These are phyloP conservation scores for Morone chrysops DNA, from an alignment of 2,113 vertebrate species.

Conservation along the genomic window DNA sequence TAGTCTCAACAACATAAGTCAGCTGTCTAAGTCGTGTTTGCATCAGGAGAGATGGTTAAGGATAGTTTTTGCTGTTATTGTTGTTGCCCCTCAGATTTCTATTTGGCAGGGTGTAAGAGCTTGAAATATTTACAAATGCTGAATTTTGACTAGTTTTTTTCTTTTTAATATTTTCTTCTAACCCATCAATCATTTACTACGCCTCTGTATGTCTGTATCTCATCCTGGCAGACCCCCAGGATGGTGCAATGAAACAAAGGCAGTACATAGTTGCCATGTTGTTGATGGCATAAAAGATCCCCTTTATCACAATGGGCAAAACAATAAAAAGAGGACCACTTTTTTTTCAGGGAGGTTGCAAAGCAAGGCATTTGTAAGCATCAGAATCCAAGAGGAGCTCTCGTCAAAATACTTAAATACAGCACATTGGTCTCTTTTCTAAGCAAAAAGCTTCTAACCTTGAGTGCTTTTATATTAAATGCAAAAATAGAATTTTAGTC, in stretches of 20 bases:
- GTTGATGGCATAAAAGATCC: constrained; percentile 74
- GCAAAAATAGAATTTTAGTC: constrained; percentile 46
- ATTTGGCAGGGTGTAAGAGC: constrained; percentile 68
- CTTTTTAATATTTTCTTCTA: constrained; percentile 64
- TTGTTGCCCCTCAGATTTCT: constrained; percentile 71
- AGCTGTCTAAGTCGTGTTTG: constrained; percentile 48
- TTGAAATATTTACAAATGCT: constrained; percentile 79
- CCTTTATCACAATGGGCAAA: constrained; percentile 70
- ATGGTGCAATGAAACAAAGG: constrained; percentile 72
- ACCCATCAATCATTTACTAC: constrained; percentile 69
- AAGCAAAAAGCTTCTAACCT: constrained; percentile 58
- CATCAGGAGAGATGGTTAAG: constrained; percentile 54
- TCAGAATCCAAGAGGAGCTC: constrained; percentile 35
- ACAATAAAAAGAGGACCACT: constrained; percentile 55
- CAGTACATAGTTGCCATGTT: constrained; percentile 63
- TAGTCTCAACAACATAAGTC: constrained; percentile 38
- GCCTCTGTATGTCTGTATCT: constrained; percentile 64
- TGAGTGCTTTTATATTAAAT: constrained; percentile 56
- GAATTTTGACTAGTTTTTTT: constrained; percentile 62
- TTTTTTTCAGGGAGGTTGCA: constrained; percentile 52
- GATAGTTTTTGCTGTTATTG: constrained; percentile 62
- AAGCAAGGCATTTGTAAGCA: constrained; percentile 52
- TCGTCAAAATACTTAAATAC: constrained; percentile 56
- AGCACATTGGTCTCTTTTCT: constrained; percentile 44
- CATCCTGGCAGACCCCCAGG: constrained; percentile 62